Evolutionary conservation across 2,113 vertebrate genomes (phyloP).

Genomic region (Hoplias malabaricus): DNA sequence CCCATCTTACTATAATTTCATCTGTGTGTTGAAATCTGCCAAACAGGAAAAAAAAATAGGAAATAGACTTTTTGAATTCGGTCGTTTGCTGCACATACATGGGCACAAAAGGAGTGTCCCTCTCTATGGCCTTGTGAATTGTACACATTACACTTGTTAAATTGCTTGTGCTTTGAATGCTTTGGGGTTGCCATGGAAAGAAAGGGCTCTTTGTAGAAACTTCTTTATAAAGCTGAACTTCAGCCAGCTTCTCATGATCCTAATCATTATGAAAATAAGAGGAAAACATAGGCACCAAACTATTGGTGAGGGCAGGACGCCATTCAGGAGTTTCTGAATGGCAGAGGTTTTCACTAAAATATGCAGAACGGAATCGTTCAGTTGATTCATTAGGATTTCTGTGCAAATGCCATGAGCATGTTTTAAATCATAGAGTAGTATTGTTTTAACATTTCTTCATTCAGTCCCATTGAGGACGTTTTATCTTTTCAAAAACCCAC

Average conservation of each 20-base stretch:
- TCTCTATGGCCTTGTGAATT: not conserved
- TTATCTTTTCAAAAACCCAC: no score
- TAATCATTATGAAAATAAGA: not conserved
- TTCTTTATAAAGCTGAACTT: not conserved
- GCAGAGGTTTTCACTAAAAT: not conserved
- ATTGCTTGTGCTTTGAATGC: not conserved
- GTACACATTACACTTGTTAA: constrained; percentile 4
- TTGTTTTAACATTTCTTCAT: not conserved
- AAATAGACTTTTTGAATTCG: not conserved
- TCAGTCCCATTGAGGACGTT: not conserved
- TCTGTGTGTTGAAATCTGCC: no score
- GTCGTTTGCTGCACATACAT: not conserved
- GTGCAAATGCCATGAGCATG: no score
- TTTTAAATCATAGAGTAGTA: not conserved
- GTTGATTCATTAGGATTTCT: not conserved
- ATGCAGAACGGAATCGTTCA: not conserved
- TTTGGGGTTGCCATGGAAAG: constrained; percentile 9
- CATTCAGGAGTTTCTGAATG: not conserved
- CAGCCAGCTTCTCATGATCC: not conserved
- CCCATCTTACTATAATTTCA: no score
- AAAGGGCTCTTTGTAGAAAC: not conserved
- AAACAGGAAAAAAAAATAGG: no score
- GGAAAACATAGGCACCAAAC: not conserved
- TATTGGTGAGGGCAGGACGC: not conserved
- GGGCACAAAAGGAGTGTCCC: not conserved